Percentiles rank a stretch among this genome's conserved stretches.
Evolutionary conservation across 2,797 vertebrate genomes (phyloP).

Genomic region (Gobio occitaniae): DNA sequence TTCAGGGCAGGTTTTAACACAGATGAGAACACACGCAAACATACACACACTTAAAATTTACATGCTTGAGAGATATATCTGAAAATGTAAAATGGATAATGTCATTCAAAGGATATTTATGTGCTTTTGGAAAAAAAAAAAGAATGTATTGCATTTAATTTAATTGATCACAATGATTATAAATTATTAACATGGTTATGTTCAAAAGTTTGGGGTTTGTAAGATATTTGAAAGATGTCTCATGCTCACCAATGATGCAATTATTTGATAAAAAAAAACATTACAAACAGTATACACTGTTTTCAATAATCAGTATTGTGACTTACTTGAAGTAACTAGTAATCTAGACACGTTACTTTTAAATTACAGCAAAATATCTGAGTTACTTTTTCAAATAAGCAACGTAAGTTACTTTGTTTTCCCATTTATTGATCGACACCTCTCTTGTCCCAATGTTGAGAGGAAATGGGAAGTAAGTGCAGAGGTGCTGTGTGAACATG

Average conservation of each 20-base stretch:
- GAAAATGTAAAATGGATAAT: neutral
- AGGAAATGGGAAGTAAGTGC: neutral
- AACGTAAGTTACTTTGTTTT: too few species aligned
- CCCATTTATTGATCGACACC: neutral
- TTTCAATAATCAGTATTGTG: too few species aligned
- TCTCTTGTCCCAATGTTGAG: neutral
- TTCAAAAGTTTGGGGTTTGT: neutral
- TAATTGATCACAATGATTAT: neutral
- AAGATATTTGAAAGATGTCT: neutral
- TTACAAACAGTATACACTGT: too few species aligned
- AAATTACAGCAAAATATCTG: neutral
- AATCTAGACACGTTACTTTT: neutral
- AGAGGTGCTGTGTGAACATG: neutral
- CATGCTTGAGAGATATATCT: neutral
- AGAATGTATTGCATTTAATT: neutral
- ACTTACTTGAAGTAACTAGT: neutral
- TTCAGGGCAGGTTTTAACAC: constrained; percentile 43
- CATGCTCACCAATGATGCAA: neutral
- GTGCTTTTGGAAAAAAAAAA: too few species aligned
- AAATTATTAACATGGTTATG: neutral
- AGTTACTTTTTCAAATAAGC: neutral
- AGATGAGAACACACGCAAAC: constrained; percentile 12
- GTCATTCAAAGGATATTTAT: neutral
- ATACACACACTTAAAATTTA: neutral
- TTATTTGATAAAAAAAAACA: neutral